These are phyloP conservation scores for Oostethus manadensis DNA, from an alignment of 2,113 vertebrate species.

Conservation along the genomic window DNA sequence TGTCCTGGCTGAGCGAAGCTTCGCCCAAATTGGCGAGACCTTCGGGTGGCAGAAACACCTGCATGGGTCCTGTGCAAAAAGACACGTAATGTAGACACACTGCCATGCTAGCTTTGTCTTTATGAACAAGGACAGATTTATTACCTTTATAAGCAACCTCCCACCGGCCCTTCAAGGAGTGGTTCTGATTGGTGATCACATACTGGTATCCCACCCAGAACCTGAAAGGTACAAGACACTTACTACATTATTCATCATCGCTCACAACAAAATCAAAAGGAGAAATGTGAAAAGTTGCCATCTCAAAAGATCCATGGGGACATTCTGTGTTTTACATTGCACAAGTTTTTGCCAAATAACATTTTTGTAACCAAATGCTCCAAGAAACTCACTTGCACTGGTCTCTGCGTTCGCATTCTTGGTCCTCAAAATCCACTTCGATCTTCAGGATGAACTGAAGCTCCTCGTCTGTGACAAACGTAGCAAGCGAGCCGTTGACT, in stretches of 20 bases:
- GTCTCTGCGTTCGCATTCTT: constrained; percentile 82
- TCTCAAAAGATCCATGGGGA: no score
- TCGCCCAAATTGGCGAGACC: constrained; percentile 73
- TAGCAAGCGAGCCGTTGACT: constrained; percentile 89
- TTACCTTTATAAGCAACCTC: constrained; percentile 94
- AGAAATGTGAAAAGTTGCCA: no score
- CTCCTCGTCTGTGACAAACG: constrained; percentile 92
- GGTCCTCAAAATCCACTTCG: constrained; percentile 90
- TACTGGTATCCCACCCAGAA: constrained; percentile 99
- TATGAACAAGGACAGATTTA: not conserved
- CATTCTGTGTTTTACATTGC: no score
- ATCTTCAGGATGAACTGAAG: constrained; percentile 92
- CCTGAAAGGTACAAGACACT: constrained; percentile 56
- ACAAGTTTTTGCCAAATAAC: no score
- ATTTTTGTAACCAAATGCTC: not conserved
- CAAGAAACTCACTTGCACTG: constrained; percentile 82
- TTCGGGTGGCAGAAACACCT: constrained; percentile 91
- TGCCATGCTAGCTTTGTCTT: no score
- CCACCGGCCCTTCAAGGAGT: constrained; percentile 89
- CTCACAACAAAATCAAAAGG: no score
- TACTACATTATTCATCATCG: no score
- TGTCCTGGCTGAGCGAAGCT: constrained; percentile 80
- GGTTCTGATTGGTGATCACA: constrained; percentile 88
- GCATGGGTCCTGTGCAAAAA: constrained; percentile 76
- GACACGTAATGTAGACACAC: not conserved